A percentile compares a stretch with the other conserved stretches of the same genome.
These are phyloP conservation scores for Tetragnatha versicolor DNA, from an alignment of 1,140 invertebrate species.

Conservation along the genomic window DNA sequence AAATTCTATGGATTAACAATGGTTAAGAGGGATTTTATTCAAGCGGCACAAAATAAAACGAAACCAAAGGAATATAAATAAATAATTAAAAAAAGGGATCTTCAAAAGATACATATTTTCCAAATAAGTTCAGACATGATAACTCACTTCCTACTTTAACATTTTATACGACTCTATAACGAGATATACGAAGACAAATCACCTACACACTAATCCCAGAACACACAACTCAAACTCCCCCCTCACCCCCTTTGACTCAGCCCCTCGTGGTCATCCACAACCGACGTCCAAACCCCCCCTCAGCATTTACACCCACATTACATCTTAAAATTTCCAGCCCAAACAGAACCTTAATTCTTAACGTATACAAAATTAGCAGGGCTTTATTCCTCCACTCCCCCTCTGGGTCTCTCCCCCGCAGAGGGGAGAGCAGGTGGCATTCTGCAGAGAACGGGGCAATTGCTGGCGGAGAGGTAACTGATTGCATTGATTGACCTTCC, in stretches of 20 bases:
- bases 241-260: no score
- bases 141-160: no score
- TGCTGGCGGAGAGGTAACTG: slow-evolving; percentile 33
- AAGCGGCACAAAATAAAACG: no score
- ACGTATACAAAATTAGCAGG: slow-evolving; percentile 45
- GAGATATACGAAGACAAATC: background rate
- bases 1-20: no score
- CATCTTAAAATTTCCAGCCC: background rate
- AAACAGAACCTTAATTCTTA: slow-evolving; percentile 18
- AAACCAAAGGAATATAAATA: no score
- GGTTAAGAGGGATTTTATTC: no score
- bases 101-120: no score
- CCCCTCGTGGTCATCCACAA: no score
- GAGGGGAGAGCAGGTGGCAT: slow-evolving; percentile 42
- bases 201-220: background rate
- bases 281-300: no score
- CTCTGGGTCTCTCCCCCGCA: background rate
- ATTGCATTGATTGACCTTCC: slow-evolving; percentile 46
- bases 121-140: no score
- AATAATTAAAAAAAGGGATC: no score
- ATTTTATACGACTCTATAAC: no score
- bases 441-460: slow-evolving; percentile 29
- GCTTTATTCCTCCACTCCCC: slow-evolving; percentile 16
- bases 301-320: slow-evolving; percentile 6
- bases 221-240: background rate